Conservation (phyloP, 2,113 vertebrate species). For the Ceyx cyanopectus region DNA sequence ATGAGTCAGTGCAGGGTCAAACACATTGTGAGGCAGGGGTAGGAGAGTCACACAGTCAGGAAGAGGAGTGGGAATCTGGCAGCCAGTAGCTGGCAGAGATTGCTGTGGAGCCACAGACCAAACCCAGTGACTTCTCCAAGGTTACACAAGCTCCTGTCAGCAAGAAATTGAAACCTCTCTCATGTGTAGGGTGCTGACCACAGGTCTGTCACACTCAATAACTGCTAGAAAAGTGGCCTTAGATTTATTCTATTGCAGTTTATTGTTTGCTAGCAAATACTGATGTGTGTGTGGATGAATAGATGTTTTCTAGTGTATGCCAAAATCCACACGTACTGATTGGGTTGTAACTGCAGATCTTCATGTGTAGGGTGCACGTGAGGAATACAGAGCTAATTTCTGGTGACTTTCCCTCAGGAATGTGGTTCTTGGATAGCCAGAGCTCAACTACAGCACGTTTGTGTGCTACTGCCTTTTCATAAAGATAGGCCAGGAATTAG, state of each 20-base stretch:
- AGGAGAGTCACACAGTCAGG: neutral
- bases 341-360: neutral
- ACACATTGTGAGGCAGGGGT: neutral
- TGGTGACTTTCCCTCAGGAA: neutral
- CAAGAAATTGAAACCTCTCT: constrained; percentile 22
- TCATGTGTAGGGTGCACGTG: neutral
- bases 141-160: constrained; percentile 27
- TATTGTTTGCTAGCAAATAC: neutral
- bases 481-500: neutral
- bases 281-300: neutral
- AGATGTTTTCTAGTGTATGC: neutral
- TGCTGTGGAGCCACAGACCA: neutral
- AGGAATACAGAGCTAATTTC: neutral
- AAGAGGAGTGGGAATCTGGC: constrained; percentile 2
- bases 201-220: neutral
- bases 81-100: neutral
- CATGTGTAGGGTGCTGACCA: neutral
- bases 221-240: neutral
- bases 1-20: constrained; percentile 11
- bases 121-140: neutral
- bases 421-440: neutral
- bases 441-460: neutral
- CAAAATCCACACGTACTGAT: neutral
- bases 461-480: neutral
- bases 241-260: neutral